These are phyloP conservation scores for Gonocerus acuteangulatus DNA, from an alignment of 2,888 invertebrate genomes.

Conservation along the genomic window DNA sequence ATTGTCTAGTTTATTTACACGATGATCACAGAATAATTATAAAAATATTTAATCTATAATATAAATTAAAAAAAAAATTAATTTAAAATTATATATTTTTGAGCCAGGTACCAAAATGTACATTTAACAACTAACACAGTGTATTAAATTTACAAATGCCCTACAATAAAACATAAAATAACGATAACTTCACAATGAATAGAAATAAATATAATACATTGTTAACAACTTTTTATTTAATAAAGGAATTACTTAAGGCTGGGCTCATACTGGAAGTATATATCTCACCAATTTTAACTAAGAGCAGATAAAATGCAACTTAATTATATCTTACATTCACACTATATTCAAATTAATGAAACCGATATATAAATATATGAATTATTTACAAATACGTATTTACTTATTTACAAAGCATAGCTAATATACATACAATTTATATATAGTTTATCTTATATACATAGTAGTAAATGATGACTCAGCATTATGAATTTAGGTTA, in stretches of 20 bases:
- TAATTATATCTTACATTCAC: not conserved
- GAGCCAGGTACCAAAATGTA: not conserved
- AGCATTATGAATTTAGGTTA: conserved; percentile 3
- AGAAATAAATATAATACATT: not conserved
- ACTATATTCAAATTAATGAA: not conserved
- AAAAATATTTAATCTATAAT: not conserved
- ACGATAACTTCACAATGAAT: not conserved
- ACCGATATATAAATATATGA: conserved; percentile 1
- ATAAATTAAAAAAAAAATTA: not conserved
- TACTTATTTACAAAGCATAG: not conserved
- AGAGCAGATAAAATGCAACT: not conserved
- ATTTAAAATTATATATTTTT: not conserved
- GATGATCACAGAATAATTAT: not conserved
- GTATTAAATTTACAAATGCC: no score
- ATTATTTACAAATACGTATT: not conserved
- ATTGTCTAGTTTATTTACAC: not conserved
- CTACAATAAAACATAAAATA: not conserved
- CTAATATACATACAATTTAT: conserved; percentile 4
- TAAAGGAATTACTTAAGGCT: not conserved
- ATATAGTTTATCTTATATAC: no score
- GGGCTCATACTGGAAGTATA: not conserved
- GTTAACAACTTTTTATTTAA: not conserved
- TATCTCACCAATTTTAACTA: not conserved
- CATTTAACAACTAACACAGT: not conserved
- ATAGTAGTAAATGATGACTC: no score